Evolutionary conservation across 2,113 vertebrate species (phyloP).

Genomic region (Salvator merianae): DNA sequence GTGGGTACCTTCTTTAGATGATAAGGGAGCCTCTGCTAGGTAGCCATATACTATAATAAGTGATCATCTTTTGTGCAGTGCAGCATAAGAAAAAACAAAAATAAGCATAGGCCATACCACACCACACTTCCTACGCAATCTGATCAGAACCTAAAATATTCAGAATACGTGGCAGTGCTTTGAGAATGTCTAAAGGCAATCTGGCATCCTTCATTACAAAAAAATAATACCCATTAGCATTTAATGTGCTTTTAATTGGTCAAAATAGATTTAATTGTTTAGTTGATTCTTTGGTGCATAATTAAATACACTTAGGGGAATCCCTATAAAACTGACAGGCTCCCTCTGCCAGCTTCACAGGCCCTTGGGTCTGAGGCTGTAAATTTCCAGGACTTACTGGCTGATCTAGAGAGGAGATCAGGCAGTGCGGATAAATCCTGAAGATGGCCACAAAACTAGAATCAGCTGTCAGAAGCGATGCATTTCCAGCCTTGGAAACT

Average conservation of each 20-base stretch:
- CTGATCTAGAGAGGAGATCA: conserved; percentile 58
- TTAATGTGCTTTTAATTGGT: conserved; percentile 58
- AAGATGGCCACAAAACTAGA: conserved; percentile 54
- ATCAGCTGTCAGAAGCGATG: conserved; percentile 69
- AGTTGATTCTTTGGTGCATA: conserved; percentile 45
- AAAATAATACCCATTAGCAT: conserved; percentile 54
- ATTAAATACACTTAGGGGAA: conserved; percentile 64
- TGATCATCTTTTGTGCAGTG: background rate
- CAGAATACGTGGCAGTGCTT: conserved; percentile 3
- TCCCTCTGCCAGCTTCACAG: conserved; percentile 44
- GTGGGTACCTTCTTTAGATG: too few relatives aligned
- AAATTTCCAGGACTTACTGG: conserved; percentile 56
- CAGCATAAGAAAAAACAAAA: background rate
- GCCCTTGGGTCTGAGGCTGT: conserved; percentile 52
- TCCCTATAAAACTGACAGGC: conserved; percentile 59
- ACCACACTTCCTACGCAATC: conserved; percentile 36
- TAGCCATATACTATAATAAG: background rate
- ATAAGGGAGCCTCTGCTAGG: too few relatives aligned
- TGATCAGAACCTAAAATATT: background rate
- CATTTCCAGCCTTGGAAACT: conserved; percentile 39
- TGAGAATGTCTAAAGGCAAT: conserved; percentile 31
- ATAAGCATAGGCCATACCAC: too few relatives aligned
- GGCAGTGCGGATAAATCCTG: conserved; percentile 60
- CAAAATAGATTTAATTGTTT: conserved; percentile 58
- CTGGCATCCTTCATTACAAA: conserved; percentile 43